Percentiles rank a stretch among this genome's conserved stretches.
Evolutionary conservation across 2,113 vertebrate species (phyloP).

Genomic region (Nibea albiflora): DNA sequence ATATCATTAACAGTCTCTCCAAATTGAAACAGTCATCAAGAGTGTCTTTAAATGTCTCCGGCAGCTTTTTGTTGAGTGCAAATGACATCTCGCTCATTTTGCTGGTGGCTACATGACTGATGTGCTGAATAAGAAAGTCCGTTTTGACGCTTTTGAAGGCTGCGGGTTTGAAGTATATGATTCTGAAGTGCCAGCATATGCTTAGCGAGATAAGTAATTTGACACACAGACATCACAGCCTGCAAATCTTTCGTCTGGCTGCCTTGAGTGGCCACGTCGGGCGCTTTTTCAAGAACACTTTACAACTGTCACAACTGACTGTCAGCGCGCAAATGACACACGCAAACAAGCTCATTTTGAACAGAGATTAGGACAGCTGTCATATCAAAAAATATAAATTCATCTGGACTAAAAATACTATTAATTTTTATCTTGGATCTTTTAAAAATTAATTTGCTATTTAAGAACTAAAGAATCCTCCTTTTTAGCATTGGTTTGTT

Average conservation of each 20-base stretch:
- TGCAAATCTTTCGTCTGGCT: conserved; percentile 79
- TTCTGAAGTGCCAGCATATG: conserved; percentile 85
- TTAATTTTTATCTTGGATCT: conserved; percentile 60
- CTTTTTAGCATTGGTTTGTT: conserved; percentile 60
- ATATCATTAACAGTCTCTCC: conserved; percentile 80
- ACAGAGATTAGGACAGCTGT: conserved; percentile 78
- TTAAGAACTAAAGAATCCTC: conserved; percentile 61
- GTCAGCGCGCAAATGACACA: conserved; percentile 71
- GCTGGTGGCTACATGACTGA: conserved; percentile 83
- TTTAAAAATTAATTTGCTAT: conserved; percentile 74
- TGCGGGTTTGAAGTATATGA: conserved; percentile 82
- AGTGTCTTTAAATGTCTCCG: conserved; percentile 79
- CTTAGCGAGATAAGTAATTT: conserved; percentile 84
- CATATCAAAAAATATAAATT: conserved; percentile 62
- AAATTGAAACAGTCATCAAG: conserved; percentile 83
- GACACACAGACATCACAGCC: conserved; percentile 83
- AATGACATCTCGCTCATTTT: conserved; percentile 84
- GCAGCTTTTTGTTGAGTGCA: conserved; percentile 79
- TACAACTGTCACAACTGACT: conserved; percentile 82
- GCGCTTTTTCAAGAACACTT: conserved; percentile 81
- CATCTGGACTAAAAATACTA: conserved; percentile 66
- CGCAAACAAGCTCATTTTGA: conserved; percentile 73
- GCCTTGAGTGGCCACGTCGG: conserved; percentile 75
- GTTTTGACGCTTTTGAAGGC: conserved; percentile 80
- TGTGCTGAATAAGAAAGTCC: conserved; percentile 75